A percentile compares a stretch with the other conserved stretches of the same genome.
Conservation (phyloP, 92 coral and sea anemone species). For the Palythoa heliodiscus region DNA sequence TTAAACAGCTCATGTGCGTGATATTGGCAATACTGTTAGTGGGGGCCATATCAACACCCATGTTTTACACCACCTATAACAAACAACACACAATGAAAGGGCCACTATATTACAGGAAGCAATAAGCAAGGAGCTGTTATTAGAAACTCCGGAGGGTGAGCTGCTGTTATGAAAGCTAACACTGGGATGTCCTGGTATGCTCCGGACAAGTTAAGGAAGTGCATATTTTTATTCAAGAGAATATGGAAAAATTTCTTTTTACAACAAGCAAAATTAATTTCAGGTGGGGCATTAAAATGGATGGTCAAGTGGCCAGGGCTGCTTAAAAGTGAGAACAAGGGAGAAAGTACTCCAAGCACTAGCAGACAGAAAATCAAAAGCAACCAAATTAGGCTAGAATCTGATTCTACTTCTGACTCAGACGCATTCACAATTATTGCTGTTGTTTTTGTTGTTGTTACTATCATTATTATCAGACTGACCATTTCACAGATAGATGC, state of each 20-base stretch:
- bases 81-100: constrained; percentile 10
- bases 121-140: background rate
- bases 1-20: constrained; percentile 9
- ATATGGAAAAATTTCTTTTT: background rate
- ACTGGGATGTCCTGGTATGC: constrained; percentile 31
- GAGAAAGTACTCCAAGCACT: too few species aligned
- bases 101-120: constrained; percentile 16
- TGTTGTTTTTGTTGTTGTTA: too few species aligned
- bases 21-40: constrained; percentile 30
- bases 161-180: constrained; percentile 10
- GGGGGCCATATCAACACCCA: constrained; percentile 39
- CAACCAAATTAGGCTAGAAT: too few species aligned
- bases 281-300: constrained; percentile 46
- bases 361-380: too few species aligned
- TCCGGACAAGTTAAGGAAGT: constrained; percentile 20
- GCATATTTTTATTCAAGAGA: background rate
- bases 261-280: background rate
- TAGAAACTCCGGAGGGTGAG: constrained; percentile 31
- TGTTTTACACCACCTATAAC: constrained; percentile 26
- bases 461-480: too few species aligned
- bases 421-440: too few species aligned
- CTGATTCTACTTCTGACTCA: too few species aligned
- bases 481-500: constrained; percentile 46
- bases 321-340: too few species aligned
- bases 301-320: constrained; percentile 26